These are phyloP conservation scores for Liasis olivaceus DNA, from an alignment of 2,797 vertebrate genomes.

Conservation along the genomic window DNA sequence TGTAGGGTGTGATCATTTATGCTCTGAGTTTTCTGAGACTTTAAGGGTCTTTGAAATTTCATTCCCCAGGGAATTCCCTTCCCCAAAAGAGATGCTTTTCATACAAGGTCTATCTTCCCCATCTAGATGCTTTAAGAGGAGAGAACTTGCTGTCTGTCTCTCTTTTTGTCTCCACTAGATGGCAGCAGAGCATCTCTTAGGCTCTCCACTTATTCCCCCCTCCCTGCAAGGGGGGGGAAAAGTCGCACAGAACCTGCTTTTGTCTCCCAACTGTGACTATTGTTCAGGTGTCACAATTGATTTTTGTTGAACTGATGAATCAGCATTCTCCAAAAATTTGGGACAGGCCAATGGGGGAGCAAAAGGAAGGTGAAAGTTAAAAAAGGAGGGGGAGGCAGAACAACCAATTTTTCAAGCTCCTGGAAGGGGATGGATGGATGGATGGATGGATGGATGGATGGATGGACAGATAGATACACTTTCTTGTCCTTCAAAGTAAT, in stretches of 20 bases:
- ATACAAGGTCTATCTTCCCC: background rate
- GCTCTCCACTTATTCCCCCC: background rate
- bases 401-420: conserved; percentile 24
- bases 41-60: conserved; percentile 9
- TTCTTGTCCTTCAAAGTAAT: background rate
- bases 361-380: background rate
- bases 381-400: background rate
- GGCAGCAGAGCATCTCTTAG: conserved; percentile 40
- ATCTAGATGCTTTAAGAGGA: background rate
- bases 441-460: background rate
- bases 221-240: background rate
- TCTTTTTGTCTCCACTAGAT: conserved; percentile 44
- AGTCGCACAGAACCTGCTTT: background rate
- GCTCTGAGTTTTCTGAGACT: background rate
- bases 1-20: background rate
- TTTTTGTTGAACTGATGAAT: conserved; percentile 35
- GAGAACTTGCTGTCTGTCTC: fast-evolving
- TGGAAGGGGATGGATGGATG: background rate
- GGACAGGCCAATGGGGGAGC: background rate
- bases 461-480: background rate
- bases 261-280: background rate
- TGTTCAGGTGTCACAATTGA: conserved; percentile 16
- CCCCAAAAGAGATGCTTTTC: conserved; percentile 14
- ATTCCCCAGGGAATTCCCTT: background rate
- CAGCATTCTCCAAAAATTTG: background rate